These are phyloP conservation scores for Monarcha castaneiventris DNA, from an alignment of 2,113 vertebrate species.

Conservation along the genomic window DNA sequence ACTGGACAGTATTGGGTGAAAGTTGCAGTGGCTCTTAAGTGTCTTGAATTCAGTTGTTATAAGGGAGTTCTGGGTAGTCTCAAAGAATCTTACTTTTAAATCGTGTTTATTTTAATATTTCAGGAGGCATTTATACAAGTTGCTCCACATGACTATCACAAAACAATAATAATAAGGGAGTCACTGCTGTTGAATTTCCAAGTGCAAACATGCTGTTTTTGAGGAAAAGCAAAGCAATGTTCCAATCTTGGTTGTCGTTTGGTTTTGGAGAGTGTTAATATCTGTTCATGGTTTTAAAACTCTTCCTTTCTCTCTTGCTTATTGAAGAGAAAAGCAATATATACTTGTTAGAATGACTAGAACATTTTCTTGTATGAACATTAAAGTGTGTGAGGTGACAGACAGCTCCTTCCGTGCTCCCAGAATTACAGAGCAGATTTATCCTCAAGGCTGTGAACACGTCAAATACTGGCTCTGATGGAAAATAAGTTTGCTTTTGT, in stretches of 20 bases:
- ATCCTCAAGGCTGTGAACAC: background rate
- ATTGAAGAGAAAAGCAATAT: background rate
- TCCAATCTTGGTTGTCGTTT: background rate
- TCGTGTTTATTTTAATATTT: background rate
- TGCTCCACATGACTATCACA: background rate
- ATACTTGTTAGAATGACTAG: background rate
- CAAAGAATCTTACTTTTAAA: background rate
- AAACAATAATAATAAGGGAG: background rate
- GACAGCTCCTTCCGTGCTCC: background rate
- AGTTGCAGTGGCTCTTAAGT: background rate
- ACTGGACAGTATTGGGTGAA: background rate
- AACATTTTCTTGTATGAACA: background rate
- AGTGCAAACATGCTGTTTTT: background rate
- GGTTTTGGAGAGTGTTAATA: background rate
- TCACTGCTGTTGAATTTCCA: background rate
- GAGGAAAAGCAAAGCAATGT: background rate
- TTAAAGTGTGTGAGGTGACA: background rate
- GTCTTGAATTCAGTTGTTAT: background rate
- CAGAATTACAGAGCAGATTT: background rate
- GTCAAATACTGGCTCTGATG: background rate
- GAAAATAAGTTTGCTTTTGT: background rate
- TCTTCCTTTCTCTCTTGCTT: background rate
- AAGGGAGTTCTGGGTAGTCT: background rate
- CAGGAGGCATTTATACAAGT: background rate
- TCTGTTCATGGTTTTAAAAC: background rate